Evolutionary conservation across 2,888 invertebrate genomes (phyloP), one percentile per base, ranked within the genome.

Genomic region (Biston betularia): DNA sequence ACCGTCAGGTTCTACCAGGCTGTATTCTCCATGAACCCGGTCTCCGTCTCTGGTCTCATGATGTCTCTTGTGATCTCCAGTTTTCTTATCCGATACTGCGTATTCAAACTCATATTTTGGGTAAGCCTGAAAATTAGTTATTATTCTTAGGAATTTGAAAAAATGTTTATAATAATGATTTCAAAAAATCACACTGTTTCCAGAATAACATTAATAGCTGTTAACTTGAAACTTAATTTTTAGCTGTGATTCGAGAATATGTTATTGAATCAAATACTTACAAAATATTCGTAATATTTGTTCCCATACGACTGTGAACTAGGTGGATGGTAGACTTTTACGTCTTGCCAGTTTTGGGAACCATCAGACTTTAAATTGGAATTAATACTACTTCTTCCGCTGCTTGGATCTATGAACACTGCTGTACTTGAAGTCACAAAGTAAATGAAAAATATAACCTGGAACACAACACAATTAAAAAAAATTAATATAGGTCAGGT

Each of bases 51-150:
- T 87, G 15, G 89, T 79, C 79, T 95, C 95, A 6, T 87, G 85
- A 70, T 95, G 95, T 44, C 89, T 87, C 74, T 95, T 95, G 70
- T 94, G 93, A 75, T 95, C 95, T 9, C 95, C 95, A 0, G 95
- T 95, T 70, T 94, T 93, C 63, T 92, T 92, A 65, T 95, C 95
- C 6, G 94, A 93, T 58, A 95, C 95, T 40, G 94, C 93, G 71
- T 95, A 95, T 77, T 94, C 94, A 78, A 94, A 95, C 79, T 94
- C 94, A 78, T 95, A 95, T 86, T 94, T 95, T 34, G 95, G 95
- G 76, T 95, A 94, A 0, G 93, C 79, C 89, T 94, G 75, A 6
- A 69, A 75, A 63, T 61, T 56, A 56, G n/a, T n/a, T n/a, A n/a
- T n/a, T n/a, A n/a, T n/a, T n/a, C n/a, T n/a, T n/a, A 24, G 3